Percentiles rank a stretch among this genome's conserved stretches.
Conservation (phyloP, 2,888 invertebrate species). For the Caenorhabditis virilis region DNA sequence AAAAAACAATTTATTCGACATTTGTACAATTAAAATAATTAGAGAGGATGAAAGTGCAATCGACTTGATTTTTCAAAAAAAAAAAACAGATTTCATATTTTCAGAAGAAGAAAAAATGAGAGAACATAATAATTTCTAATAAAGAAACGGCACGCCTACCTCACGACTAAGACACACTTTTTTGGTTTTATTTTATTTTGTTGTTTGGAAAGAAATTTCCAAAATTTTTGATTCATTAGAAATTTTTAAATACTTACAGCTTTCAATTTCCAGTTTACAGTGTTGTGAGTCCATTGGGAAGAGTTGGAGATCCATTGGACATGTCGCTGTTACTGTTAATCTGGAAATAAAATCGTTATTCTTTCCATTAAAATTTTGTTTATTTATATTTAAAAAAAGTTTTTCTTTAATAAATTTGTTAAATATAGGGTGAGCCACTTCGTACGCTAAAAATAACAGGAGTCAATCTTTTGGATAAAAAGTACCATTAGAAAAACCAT, state of each 20-base stretch:
- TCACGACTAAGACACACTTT: slow-evolving; percentile 32
- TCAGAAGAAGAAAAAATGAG: slow-evolving; percentile 2
- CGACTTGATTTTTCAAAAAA: slow-evolving; percentile 4
- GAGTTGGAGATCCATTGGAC: slow-evolving; percentile 74
- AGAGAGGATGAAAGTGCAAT: slow-evolving; percentile 4
- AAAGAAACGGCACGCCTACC: slow-evolving; percentile 45
- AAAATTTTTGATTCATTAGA: slow-evolving; percentile 1
- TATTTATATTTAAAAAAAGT: no score
- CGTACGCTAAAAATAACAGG: no score
- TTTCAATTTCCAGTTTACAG: slow-evolving; percentile 73
- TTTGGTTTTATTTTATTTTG: background rate
- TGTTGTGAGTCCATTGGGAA: slow-evolving; percentile 73
- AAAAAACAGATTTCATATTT: slow-evolving; percentile 1
- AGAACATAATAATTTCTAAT: slow-evolving; percentile 25
- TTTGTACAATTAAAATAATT: no score
- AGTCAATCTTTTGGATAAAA: no score
- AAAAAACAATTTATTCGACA: background rate
- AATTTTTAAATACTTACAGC: slow-evolving; percentile 71
- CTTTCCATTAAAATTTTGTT: no score
- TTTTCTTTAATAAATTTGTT: background rate
- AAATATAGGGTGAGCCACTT: background rate
- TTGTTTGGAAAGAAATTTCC: background rate
- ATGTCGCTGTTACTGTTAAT: slow-evolving; percentile 73
- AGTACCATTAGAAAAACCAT: no score
- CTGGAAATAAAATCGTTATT: no score